Conservation (phyloP, 1,140 invertebrate species). For the Solen grandis region DNA sequence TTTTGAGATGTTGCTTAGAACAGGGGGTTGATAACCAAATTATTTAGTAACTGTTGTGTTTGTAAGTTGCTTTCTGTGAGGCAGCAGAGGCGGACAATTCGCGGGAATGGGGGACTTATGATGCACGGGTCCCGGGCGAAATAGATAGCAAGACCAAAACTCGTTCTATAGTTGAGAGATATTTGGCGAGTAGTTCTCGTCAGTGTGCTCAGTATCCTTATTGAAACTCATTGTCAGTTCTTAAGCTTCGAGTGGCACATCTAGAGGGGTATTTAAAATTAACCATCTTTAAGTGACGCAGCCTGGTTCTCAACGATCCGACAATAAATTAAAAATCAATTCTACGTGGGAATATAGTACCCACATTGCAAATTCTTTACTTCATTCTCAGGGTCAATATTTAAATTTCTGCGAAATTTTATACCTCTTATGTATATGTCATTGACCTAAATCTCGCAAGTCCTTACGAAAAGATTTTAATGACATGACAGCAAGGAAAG, state of each 20-base stretch:
- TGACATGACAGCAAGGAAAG: too few relatives aligned
- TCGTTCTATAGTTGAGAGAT: background rate
- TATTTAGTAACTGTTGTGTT: too few relatives aligned
- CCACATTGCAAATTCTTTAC: background rate
- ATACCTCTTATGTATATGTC: too few relatives aligned
- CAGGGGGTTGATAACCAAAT: too few relatives aligned
- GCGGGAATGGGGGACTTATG: too few relatives aligned
- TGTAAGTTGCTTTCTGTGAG: too few relatives aligned
- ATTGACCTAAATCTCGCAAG: too few relatives aligned
- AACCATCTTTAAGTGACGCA: background rate
- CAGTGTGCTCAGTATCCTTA: background rate
- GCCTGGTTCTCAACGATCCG: background rate
- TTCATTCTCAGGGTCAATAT: too few relatives aligned
- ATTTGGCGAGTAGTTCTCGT: background rate
- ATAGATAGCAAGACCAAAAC: conserved; percentile 3
- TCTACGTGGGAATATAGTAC: background rate
- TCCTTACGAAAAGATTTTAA: too few relatives aligned
- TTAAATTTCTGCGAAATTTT: too few relatives aligned
- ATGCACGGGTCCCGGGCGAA: background rate
- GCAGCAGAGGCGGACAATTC: too few relatives aligned
- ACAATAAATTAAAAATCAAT: background rate
- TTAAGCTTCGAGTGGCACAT: background rate
- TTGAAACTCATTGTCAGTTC: background rate
- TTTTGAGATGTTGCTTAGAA: too few relatives aligned
- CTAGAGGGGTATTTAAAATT: background rate